phyloP scores from a whole-genome alignment of 2,113 vertebrate genomes.

The Cryptotis parvus region DNA sequence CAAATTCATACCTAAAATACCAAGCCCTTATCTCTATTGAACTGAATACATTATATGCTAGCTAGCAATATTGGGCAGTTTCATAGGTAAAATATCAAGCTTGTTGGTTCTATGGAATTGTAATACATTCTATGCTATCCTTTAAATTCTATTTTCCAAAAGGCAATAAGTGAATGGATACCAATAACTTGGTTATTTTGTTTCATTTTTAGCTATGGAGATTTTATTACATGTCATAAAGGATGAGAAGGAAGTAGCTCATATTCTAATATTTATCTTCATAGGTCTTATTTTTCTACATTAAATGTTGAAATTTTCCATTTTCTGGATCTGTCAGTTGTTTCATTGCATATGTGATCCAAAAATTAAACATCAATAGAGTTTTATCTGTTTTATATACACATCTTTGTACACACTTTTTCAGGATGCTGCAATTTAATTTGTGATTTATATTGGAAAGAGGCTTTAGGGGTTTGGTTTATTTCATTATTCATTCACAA shows the following conservation, averaged over 20 bases:
- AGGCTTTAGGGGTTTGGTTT: slow-evolving; percentile 76
- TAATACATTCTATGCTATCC: slow-evolving; percentile 2
- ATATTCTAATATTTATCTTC: slow-evolving; percentile 57
- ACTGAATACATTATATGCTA: too few relatives aligned
- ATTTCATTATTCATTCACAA: slow-evolving; percentile 83
- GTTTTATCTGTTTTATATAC: slow-evolving; percentile 70
- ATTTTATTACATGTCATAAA: slow-evolving; percentile 66
- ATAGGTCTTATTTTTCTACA: slow-evolving; percentile 64
- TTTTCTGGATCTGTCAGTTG: slow-evolving; percentile 79
- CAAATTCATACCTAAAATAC: background rate
- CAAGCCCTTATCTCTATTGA: too few relatives aligned
- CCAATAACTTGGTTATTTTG: slow-evolving; percentile 24
- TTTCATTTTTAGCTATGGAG: slow-evolving; percentile 72
- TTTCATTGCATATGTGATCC: slow-evolving; percentile 76
- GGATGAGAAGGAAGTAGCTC: slow-evolving; percentile 57
- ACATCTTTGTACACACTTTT: slow-evolving; percentile 73
- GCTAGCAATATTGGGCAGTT: too few relatives aligned
- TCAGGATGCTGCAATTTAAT: slow-evolving; percentile 75
- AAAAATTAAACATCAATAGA: slow-evolving; percentile 78
- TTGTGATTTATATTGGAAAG: slow-evolving; percentile 79
- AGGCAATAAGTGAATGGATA: slow-evolving; percentile 68
- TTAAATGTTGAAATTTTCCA: slow-evolving; percentile 71
- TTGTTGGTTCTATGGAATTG: background rate
- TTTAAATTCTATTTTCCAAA: slow-evolving; percentile 75
- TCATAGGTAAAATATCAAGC: too few relatives aligned